Evolutionary conservation across 2,113 vertebrate species (phyloP).

Genomic region (Triplophysa siluroides): DNA sequence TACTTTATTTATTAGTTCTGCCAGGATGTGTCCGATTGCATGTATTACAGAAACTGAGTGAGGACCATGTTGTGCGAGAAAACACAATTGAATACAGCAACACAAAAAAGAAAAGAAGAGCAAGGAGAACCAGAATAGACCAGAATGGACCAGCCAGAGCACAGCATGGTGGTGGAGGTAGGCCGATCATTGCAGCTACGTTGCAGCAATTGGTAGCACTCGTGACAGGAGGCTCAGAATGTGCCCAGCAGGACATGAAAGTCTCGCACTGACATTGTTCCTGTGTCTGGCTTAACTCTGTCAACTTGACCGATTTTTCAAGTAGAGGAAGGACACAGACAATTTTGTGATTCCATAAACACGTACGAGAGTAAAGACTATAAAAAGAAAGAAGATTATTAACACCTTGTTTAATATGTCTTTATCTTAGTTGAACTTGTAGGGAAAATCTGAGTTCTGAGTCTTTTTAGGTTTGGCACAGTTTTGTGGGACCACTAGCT

Average conservation of each 20-base stretch:
- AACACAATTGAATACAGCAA: not conserved
- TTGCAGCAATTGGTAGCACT: slow-evolving; percentile 29
- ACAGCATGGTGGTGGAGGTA: slow-evolving; percentile 5
- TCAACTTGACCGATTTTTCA: slow-evolving; percentile 29
- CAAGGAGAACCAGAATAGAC: not conserved
- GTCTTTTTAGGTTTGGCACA: not conserved
- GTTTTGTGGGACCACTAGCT: no score
- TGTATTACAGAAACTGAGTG: no score
- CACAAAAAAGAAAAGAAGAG: not conserved
- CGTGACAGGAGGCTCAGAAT: slow-evolving; percentile 28
- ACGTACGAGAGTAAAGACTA: not conserved
- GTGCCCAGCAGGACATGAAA: slow-evolving; percentile 42
- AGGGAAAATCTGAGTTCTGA: not conserved
- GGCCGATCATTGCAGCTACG: slow-evolving; percentile 7
- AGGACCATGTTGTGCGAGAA: not conserved
- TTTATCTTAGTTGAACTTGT: no score
- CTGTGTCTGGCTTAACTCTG: slow-evolving; percentile 41
- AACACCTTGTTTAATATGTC: not conserved
- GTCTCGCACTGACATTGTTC: slow-evolving; percentile 48
- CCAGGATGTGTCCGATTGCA: no score
- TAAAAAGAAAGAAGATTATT: not conserved
- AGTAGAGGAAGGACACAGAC: not conserved
- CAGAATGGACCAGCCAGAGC: not conserved
- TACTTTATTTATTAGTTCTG: no score
- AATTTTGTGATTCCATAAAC: slow-evolving; percentile 1